Evolutionary conservation across 2,888 invertebrate species (phyloP), one percentile per base, ranked within the genome.

Genomic region (Cyrtodaria siliqua): DNA sequence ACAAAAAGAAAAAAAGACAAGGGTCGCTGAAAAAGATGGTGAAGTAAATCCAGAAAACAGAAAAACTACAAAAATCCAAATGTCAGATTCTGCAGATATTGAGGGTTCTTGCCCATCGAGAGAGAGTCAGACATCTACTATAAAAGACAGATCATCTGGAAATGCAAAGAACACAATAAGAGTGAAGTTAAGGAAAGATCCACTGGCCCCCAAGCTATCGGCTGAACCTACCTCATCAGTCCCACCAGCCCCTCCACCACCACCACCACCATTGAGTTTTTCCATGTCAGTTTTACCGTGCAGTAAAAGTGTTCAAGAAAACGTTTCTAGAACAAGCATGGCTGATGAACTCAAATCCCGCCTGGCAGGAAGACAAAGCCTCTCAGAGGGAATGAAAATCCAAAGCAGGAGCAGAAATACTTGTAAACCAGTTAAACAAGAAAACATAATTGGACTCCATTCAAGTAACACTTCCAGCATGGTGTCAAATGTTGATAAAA

Each of bases 231-330:
- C 84, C 14, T 67, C 79, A 24, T 77, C 82, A n/a, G 70, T 82
- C 0, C 85, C 85, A 9, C 83, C 84, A 1, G 74, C 86, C 2
- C 83, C 83, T 8, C 84, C 83, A 3, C 69, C 78, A 0, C 84
- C 85, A 23, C 79, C 84, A 12, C 72, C 83, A 42, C 81, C 78
- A 23, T 62, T 60, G 40, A 69, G 60, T 33, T 42, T 52, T n/a
- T 55, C 68, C 33, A 29, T 18, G 53, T 62, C 61, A 47, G 60
- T 56, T 9, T 26, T 63, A 6, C 3, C 62, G 8, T n/a, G 67
- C 8, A 70, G 71, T 26, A 61, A 42, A 16, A 66, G 63, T 66
- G 66, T 67, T 9, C 71, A 69, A 38, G 55, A 57, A 1, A 53
- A 53, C 18, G 60, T 47, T 16, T 53, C 66, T 14, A 72, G 76